Percentiles rank a stretch among this genome's conserved stretches.
Evolutionary conservation across 2,888 invertebrate species (phyloP).

Genomic region (Automeris io): DNA sequence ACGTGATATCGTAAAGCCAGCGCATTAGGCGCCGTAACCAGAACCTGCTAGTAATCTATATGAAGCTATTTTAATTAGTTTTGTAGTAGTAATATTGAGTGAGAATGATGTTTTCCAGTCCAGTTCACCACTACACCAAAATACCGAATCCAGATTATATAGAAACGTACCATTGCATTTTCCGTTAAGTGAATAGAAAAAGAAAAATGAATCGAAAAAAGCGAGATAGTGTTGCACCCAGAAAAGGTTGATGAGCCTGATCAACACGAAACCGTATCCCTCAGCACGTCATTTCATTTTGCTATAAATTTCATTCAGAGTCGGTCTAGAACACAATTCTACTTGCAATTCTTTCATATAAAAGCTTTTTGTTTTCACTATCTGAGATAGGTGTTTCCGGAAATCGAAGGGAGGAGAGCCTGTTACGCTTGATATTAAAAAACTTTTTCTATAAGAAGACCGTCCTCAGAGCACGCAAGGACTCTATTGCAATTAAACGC

Average conservation of each 20-base stretch:
- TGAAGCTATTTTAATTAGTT: conserved; percentile 74
- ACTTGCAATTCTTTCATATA: conserved; percentile 50
- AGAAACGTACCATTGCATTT: conserved; percentile 15
- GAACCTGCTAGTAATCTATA: conserved; percentile 72
- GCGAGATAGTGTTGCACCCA: conserved; percentile 31
- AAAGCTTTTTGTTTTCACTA: conserved; percentile 55
- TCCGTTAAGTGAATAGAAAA: conserved; percentile 27
- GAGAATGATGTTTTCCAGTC: no score
- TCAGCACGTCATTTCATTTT: conserved; percentile 49
- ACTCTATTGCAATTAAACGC: conserved; percentile 49
- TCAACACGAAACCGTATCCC: conserved; percentile 32
- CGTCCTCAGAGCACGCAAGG: conserved; percentile 34
- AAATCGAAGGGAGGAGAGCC: conserved; percentile 57
- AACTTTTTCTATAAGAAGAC: conserved; percentile 61
- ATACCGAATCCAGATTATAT: no score
- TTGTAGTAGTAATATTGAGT: conserved; percentile 68
- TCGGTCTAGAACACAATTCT: conserved; percentile 43
- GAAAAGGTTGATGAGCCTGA: conserved; percentile 29
- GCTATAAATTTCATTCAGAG: conserved; percentile 54
- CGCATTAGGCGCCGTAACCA: conserved; percentile 68
- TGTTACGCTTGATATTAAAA: conserved; percentile 69
- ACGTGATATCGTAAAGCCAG: conserved; percentile 72
- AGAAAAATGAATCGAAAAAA: conserved; percentile 28
- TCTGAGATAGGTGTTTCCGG: conserved; percentile 56
- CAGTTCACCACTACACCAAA: no score